phyloP scores from a whole-genome alignment of 2,113 vertebrate genomes.

The Bubo scandiacus region DNA sequence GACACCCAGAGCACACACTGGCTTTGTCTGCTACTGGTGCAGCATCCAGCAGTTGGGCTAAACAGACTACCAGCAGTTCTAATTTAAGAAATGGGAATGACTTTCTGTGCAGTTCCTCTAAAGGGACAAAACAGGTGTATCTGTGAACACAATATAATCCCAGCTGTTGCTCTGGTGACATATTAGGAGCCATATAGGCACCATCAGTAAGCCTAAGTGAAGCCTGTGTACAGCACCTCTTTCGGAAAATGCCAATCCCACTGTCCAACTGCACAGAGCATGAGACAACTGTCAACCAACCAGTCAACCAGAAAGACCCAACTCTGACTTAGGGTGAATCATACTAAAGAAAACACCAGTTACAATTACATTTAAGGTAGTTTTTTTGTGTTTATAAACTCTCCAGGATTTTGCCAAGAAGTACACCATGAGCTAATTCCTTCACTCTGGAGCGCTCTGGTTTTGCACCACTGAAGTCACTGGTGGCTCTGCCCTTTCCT shows the following conservation, averaged over 20 bases:
- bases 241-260: rapidly evolving
- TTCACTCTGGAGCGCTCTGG: neutral
- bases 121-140: neutral
- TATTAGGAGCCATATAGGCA: neutral
- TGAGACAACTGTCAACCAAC: neutral
- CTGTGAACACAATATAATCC: neutral
- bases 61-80: neutral
- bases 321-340: neutral
- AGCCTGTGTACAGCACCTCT: neutral
- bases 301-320: neutral
- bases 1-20: neutral
- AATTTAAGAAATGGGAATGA: neutral
- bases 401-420: neutral
- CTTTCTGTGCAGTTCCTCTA: neutral
- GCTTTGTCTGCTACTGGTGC: neutral
- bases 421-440: neutral
- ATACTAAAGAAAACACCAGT: neutral
- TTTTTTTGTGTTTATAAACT: neutral
- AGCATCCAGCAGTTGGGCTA: neutral
- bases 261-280: neutral
- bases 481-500: neutral
- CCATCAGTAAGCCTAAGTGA: neutral
- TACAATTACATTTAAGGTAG: rapidly evolving
- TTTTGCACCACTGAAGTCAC: neutral
- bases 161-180: neutral